Base-by-base conservation (phyloP, 1,140 invertebrate genomes). In the Solenopsis fugax region DNA sequence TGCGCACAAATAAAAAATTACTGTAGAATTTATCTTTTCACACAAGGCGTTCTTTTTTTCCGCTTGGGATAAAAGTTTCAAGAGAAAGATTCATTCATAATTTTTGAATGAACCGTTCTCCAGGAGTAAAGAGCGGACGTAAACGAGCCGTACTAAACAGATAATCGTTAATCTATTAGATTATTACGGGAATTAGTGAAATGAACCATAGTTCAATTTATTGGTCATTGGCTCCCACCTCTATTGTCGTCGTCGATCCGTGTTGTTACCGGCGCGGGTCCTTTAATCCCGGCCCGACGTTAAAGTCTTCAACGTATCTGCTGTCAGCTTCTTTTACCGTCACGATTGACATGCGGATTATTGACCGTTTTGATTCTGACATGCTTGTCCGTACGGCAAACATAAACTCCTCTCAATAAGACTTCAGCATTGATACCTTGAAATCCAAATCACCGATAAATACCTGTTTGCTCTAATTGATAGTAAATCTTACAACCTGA, bases 141-240 rank as follows among this genome's bases (percentile, higher is more conserved):
- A 94, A 95, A 94, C 93, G 93, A 95, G 92, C 91, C 93, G 93
- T 87, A 93, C 92, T 95, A 94, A 95, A 94, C 91, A 95, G 91
- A 95, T 95, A 95, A 95, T 95, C 93, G 93, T 95, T 91, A 95
- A 95, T 95, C 94, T 94, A 95, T 95, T 95, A 94, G 93, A 94
- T 94, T 95, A 94, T 95, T 95, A 95, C 91, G 90, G 91, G 94
- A 92, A 95, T 95, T 94, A 95, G 94, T 94, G 94, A 94, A 95
- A 95, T 93, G 95, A 95, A 94, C 91, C 94, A 87, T 93, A 87
- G 89, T 34, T 89, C 94, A 95, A 95, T 95, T 95, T 95, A 94
- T 95, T 94, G 94, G 92, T 94, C 93, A 94, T 94, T 77, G 77
- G 89, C 91, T 93, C 92, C 92, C 91, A 91, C 87, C 81, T 82